These are phyloP conservation scores for Hermetia illucens DNA, from an alignment of 1,140 invertebrate species.

Conservation along the genomic window DNA sequence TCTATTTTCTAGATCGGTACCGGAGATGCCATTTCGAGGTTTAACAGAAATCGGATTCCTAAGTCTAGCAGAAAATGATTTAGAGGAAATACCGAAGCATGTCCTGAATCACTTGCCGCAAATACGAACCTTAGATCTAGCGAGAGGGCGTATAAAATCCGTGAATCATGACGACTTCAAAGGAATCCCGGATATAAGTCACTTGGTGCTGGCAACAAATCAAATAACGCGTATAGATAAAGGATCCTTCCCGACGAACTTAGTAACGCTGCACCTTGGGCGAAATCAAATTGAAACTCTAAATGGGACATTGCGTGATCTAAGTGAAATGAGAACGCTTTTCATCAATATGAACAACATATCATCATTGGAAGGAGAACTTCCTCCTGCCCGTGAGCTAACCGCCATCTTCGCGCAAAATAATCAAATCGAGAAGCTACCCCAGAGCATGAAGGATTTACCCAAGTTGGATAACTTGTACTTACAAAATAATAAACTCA, in stretches of 20 bases:
- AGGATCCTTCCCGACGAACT: conserved; percentile 44
- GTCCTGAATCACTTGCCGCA: conserved; percentile 53
- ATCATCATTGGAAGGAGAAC: conserved; percentile 52
- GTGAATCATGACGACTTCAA: conserved; percentile 46
- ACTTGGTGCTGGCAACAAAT: conserved; percentile 54
- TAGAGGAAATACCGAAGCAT: conserved; percentile 51
- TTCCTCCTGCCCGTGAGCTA: conserved; percentile 48
- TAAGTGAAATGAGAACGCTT: conserved; percentile 58
- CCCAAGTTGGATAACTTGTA: conserved; percentile 50
- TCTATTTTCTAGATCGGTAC: conserved; percentile 40
- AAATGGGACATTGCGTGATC: conserved; percentile 55
- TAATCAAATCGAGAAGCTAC: conserved; percentile 52
- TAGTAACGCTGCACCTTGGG: conserved; percentile 54
- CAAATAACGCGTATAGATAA: conserved; percentile 50
- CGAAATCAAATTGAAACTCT: conserved; percentile 52
- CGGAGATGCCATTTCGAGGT: conserved; percentile 52
- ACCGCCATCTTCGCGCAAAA: conserved; percentile 52
- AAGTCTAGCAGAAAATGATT: conserved; percentile 56
- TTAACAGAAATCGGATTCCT: conserved; percentile 52
- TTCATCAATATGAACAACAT: conserved; percentile 62
- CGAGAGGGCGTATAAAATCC: conserved; percentile 49
- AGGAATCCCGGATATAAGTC: conserved; percentile 50
- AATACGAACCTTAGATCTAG: conserved; percentile 55
- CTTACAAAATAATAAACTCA: conserved; percentile 53
- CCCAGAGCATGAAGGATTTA: conserved; percentile 49